A percentile compares a stretch with the other conserved stretches of the same genome.
Evolutionary conservation across 2,113 vertebrate species (phyloP).

Genomic region (Poeciliopsis prolifica): DNA sequence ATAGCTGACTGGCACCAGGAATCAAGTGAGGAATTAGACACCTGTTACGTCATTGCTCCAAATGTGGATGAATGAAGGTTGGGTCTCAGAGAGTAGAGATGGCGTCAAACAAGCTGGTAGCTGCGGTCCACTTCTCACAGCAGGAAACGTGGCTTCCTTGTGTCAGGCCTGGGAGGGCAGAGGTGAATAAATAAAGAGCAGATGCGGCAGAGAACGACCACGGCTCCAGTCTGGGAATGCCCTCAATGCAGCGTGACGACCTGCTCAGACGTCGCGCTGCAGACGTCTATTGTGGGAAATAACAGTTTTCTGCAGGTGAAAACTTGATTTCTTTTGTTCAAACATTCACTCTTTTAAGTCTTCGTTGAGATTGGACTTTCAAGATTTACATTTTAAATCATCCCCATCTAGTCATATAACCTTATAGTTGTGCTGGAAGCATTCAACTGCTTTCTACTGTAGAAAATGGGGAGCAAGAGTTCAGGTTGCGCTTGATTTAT

Average conservation of each 20-base stretch:
- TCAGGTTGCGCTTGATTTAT: conserved; percentile 14
- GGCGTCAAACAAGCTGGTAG: conserved; percentile 59
- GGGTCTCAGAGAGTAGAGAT: conserved; percentile 28
- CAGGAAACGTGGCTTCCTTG: conserved; percentile 73
- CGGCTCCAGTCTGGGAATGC: conserved; percentile 55
- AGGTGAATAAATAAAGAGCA: conserved; percentile 58
- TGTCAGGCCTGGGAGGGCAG: conserved; percentile 42
- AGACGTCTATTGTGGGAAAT: conserved; percentile 53
- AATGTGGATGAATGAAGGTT: conserved; percentile 21
- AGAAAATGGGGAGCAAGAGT: conserved; percentile 5
- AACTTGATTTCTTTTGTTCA: conserved; percentile 13
- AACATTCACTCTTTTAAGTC: conserved; percentile 3
- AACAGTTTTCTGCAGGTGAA: conserved; percentile 16
- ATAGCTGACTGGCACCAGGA: conserved; percentile 65
- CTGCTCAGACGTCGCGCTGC: conserved; percentile 6
- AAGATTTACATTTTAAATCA: conserved; percentile 12
- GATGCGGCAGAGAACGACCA: conserved; percentile 58
- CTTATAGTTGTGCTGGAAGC: conserved; percentile 5
- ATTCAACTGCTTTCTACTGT: not conserved
- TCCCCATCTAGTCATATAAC: not conserved
- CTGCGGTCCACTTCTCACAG: conserved; percentile 28
- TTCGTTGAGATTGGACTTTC: conserved; percentile 27
- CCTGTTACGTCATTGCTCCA: conserved; percentile 49
- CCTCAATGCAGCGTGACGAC: conserved; percentile 55
- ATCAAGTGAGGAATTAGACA: conserved; percentile 63